Conservation (phyloP, 2,113 vertebrate genomes). For the Ictalurus furcatus region DNA sequence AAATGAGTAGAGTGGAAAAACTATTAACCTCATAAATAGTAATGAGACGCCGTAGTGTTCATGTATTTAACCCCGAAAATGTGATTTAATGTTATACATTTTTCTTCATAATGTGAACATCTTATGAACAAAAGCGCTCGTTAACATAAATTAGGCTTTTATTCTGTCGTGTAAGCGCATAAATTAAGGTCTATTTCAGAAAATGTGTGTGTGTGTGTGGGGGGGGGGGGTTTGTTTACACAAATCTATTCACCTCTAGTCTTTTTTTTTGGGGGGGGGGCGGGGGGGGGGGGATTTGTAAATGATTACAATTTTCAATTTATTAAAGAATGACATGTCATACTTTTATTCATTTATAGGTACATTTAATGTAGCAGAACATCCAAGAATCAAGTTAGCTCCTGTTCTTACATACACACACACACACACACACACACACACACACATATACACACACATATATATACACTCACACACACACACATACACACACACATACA, state of each 20-base stretch:
- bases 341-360: background rate
- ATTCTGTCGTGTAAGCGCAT: background rate
- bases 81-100: background rate
- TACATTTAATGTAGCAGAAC: background rate
- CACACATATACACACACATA: too few relatives aligned
- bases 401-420: background rate
- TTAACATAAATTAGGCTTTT: slow-evolving; percentile 1
- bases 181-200: too few relatives aligned
- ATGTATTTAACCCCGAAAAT: slow-evolving; percentile 3
- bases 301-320: background rate
- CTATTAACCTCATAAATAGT: slow-evolving; percentile 12
- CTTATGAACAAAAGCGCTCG: background rate
- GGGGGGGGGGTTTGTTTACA: background rate
- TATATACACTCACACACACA: too few relatives aligned
- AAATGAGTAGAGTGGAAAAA: slow-evolving; percentile 35
- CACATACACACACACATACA: too few relatives aligned
- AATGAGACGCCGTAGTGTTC: slow-evolving; percentile 12
- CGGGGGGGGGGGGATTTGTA: background rate
- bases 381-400: background rate
- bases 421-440: too few relatives aligned
- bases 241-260: background rate
- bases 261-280: background rate
- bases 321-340: background rate
- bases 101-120: background rate
- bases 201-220: too few relatives aligned